Evolutionary conservation across 2,113 vertebrate genomes (phyloP), one percentile per base, ranked within the genome.

Genomic region (Calypte anna): DNA sequence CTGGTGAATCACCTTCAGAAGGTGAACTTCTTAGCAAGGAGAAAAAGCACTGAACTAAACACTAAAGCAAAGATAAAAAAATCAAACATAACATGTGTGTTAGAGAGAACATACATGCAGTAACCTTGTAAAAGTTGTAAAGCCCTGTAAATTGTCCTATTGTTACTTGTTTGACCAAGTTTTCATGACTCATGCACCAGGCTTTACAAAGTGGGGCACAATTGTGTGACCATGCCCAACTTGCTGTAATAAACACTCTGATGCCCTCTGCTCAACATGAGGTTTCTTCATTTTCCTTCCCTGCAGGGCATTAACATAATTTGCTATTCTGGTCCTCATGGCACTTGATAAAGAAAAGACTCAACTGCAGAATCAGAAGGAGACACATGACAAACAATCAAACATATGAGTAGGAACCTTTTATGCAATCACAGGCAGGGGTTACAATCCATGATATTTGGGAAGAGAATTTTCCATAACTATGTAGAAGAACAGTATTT

Each of bases 161-260:
- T 92, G 81, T 75, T 88, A 22, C 70, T 90, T 90, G 43, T 74
- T 69, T 88, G 72, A 70, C 53, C 73, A 83, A 63, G 55, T 23
- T 51, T 67, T 43, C 44, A 12, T 96, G 93, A 96, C 15, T 96
- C 93, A 96, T 7, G 8, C 59, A 24, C 55, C 64, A 58, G 64
- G 28, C 73, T 83, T 88, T 83, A 88, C 81, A 67, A 91, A 44
- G 61, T 40, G 66, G 46, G 68, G 77, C 82, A 70, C 88, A 64
- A 44, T 25, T 48, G 86, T 77, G 76, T 76, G 90, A 69, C 75
- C 66, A 25, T 92, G 36, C 79, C 80, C 54, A 54, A 82, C 57
- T 22, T 93, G 73, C 76, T 83, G 53, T 53, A 81, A 86, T 88
- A 92, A 94, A 91, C 76, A 67, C 31, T 46, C 55, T 91, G 77